A percentile compares a stretch with the other conserved stretches of the same genome.
These are phyloP conservation scores for Ammodytes dubius DNA, from an alignment of 2,113 vertebrate species.

Conservation along the genomic window DNA sequence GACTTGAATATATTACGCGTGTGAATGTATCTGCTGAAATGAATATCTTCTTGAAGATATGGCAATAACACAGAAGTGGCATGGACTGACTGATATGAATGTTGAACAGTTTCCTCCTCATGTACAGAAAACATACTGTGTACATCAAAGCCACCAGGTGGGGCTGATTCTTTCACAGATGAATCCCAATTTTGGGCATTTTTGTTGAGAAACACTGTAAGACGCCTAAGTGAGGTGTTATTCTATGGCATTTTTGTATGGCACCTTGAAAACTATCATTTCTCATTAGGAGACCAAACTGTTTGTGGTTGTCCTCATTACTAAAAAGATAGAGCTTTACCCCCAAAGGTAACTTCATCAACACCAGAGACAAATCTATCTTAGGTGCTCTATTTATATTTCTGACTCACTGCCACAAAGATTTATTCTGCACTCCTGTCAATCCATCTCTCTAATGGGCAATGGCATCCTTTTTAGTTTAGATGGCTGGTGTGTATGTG, in stretches of 20 bases:
- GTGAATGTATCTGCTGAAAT: not conserved
- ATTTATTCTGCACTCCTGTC: slow-evolving; percentile 84
- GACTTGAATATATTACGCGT: slow-evolving; percentile 5
- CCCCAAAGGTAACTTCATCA: slow-evolving; percentile 85
- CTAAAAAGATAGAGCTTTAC: slow-evolving; percentile 82
- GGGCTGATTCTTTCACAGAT: slow-evolving; percentile 77
- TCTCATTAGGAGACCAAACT: slow-evolving; percentile 82
- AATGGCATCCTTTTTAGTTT: slow-evolving; percentile 82
- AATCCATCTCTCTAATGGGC: slow-evolving; percentile 86
- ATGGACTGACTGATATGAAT: slow-evolving; percentile 12
- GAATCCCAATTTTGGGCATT: slow-evolving; percentile 30
- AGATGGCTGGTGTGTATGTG: slow-evolving; percentile 47
- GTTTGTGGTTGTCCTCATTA: slow-evolving; percentile 85
- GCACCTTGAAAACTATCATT: slow-evolving; percentile 78
- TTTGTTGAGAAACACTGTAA: slow-evolving; percentile 37
- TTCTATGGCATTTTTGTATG: slow-evolving; percentile 66
- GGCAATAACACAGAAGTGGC: slow-evolving; percentile 7
- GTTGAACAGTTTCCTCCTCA: not conserved
- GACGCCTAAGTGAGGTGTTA: slow-evolving; percentile 51
- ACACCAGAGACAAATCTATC: slow-evolving; percentile 84
- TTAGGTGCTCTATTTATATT: slow-evolving; percentile 86
- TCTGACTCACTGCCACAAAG: slow-evolving; percentile 85
- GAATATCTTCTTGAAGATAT: not conserved
- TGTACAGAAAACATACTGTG: slow-evolving; percentile 32
- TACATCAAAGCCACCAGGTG: slow-evolving; percentile 82